Evolutionary conservation across 2,797 vertebrate species (phyloP).

Genomic region (Poecilia wingei): DNA sequence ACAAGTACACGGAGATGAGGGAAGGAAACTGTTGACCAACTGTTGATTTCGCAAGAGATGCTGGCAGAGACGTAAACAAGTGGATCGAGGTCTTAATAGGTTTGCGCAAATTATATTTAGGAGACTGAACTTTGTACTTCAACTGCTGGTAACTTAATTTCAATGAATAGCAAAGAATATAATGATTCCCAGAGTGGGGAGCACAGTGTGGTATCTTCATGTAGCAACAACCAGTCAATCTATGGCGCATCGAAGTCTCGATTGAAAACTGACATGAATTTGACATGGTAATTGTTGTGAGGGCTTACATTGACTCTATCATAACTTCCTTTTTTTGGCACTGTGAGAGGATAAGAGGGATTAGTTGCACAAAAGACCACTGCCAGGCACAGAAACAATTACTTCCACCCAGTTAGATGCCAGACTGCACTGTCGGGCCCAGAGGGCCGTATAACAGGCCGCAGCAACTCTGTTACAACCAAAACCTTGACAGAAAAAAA

Average conservation of each 20-base stretch:
- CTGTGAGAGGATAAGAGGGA: slow-evolving; percentile 77
- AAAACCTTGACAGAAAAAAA: slow-evolving; percentile 6
- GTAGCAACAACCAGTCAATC: slow-evolving; percentile 33
- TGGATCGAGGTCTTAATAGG: background rate
- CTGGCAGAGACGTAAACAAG: slow-evolving; percentile 20
- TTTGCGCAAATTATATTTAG: slow-evolving; percentile 1
- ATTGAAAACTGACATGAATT: slow-evolving; percentile 43
- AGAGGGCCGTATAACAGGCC: slow-evolving; percentile 38
- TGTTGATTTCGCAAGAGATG: slow-evolving; percentile 1
- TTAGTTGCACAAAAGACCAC: slow-evolving; percentile 75
- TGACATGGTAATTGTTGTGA: slow-evolving; percentile 64
- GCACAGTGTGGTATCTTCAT: background rate
- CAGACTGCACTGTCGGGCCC: slow-evolving; percentile 73
- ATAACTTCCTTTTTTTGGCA: slow-evolving; percentile 80
- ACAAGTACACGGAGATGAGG: slow-evolving; percentile 30
- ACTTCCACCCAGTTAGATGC: slow-evolving; percentile 77
- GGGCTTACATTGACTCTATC: slow-evolving; percentile 69
- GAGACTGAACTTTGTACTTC: background rate
- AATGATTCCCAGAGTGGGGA: background rate
- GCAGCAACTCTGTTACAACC: slow-evolving; percentile 25
- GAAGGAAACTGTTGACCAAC: slow-evolving; percentile 35
- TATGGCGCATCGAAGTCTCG: slow-evolving; percentile 39
- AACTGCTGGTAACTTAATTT: background rate
- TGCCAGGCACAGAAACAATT: slow-evolving; percentile 74
- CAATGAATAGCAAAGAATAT: background rate